Conservation (phyloP, 2,888 invertebrate genomes). For the Empis livida region DNA sequence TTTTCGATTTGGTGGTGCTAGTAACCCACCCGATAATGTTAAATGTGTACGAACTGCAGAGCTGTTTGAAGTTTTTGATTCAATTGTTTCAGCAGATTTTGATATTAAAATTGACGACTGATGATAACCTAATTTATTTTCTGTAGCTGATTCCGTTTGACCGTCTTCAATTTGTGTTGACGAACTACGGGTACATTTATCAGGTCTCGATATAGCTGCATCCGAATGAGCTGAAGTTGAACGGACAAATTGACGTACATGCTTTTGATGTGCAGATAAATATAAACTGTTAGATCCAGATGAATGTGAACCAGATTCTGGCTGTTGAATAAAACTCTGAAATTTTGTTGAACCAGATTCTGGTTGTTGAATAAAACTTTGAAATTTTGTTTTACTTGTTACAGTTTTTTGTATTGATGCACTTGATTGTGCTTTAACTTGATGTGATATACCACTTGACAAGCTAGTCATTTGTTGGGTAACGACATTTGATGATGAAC, state of each 20-base stretch:
- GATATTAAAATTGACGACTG: conserved; percentile 35
- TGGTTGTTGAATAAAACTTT: conserved; percentile 31
- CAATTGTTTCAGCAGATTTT: conserved; percentile 35
- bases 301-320: conserved; percentile 23
- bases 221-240: conserved; percentile 36
- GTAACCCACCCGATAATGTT: conserved; percentile 31
- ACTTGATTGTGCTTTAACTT: conserved; percentile 33
- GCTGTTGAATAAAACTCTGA: conserved; percentile 34
- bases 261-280: conserved; percentile 34
- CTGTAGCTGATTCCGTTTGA: conserved; percentile 13
- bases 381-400: conserved; percentile 28
- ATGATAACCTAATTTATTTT: conserved; percentile 26
- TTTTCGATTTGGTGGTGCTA: conserved; percentile 39
- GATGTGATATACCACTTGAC: conserved; percentile 35
- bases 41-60: conserved; percentile 33
- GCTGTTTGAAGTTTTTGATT: conserved; percentile 15
- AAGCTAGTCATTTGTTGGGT: conserved; percentile 3
- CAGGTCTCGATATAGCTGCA: conserved; percentile 23
- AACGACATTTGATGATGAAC: conserved; percentile 8
- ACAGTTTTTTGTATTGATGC: conserved; percentile 27
- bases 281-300: conserved; percentile 21
- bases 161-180: conserved; percentile 34
- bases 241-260: conserved; percentile 35
- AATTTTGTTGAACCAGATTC: conserved; percentile 26
- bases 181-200: conserved; percentile 33